A percentile compares a stretch with the other conserved stretches of the same genome.
Evolutionary conservation across 2,113 vertebrate species (phyloP).

Genomic region (Dromaius novaehollandiae): DNA sequence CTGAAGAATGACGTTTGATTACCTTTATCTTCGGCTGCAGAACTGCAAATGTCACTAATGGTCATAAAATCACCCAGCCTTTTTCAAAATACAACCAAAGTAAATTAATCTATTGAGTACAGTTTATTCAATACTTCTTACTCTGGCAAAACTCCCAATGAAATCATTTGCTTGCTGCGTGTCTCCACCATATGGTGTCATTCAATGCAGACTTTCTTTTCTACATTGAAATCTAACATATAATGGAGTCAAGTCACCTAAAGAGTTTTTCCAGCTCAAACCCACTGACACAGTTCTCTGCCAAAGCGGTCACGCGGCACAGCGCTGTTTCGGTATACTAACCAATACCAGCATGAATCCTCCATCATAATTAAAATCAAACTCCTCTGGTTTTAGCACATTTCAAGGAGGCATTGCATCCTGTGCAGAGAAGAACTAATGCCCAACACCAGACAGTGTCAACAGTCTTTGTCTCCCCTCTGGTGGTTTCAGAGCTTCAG

Average conservation of each 20-base stretch:
- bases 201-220: conserved; percentile 54
- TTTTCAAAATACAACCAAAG: conserved; percentile 59
- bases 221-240: conserved; percentile 36
- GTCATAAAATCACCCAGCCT: conserved; percentile 61
- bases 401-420: background rate
- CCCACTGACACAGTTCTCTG: conserved; percentile 27
- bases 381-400: background rate
- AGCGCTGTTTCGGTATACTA: background rate
- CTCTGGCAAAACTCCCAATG: conserved; percentile 62
- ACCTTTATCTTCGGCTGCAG: conserved; percentile 65
- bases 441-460: background rate
- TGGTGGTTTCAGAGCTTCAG: background rate
- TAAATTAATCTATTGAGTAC: conserved; percentile 65
- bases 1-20: conserved; percentile 66
- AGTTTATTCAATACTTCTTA: conserved; percentile 65
- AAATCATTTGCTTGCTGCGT: conserved; percentile 61
- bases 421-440: background rate
- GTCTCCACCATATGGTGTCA: conserved; percentile 68
- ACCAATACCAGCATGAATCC: background rate
- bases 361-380: conserved; percentile 28
- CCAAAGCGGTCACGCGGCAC: background rate
- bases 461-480: background rate
- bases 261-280: conserved; percentile 30
- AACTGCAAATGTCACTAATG: conserved; percentile 63
- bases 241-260: conserved; percentile 32